phyloP scores from a whole-genome alignment of 2,888 invertebrate species.

The Cheilosia vulpina region DNA sequence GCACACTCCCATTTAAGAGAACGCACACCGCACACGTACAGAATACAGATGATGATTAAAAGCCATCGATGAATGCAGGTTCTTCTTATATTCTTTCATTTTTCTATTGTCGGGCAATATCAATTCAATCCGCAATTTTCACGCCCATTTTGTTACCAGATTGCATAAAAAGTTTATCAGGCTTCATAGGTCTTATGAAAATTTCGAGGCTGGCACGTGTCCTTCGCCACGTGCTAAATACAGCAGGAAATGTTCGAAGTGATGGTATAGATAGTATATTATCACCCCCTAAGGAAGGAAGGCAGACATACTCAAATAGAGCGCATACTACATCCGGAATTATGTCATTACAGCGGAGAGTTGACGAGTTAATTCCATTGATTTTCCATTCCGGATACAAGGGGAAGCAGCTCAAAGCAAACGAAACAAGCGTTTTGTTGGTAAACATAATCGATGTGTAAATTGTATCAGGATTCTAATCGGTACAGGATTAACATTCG shows the following conservation, averaged over 20 bases:
- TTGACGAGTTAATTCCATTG: constrained; percentile 60
- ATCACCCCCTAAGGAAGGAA: constrained; percentile 33
- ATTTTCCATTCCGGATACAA: constrained; percentile 31
- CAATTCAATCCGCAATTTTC: constrained; percentile 81
- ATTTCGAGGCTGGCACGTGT: constrained; percentile 38
- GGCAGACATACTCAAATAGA: constrained; percentile 28
- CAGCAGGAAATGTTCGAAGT: constrained; percentile 54
- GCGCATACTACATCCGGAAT: constrained; percentile 46
- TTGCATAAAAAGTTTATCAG: constrained; percentile 79
- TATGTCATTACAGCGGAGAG: constrained; percentile 48
- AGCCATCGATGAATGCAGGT: constrained; percentile 22
- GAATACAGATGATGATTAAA: constrained; percentile 29
- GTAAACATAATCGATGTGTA: constrained; percentile 51
- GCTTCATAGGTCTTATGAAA: constrained; percentile 38
- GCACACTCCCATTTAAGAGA: constrained; percentile 76
- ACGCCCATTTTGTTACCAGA: constrained; percentile 82
- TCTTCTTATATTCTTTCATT: constrained; percentile 4
- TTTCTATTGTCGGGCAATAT: constrained; percentile 36
- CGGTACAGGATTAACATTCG: constrained; percentile 58
- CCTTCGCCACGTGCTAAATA: constrained; percentile 60
- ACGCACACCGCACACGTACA: constrained; percentile 23
- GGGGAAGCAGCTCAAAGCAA: neutral
- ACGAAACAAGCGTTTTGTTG: constrained; percentile 41
- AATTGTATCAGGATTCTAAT: constrained; percentile 55
- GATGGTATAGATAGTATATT: constrained; percentile 52